Evolutionary conservation across 2,113 vertebrate species (phyloP).

Genomic region (human (Homo sapiens)): DNA sequence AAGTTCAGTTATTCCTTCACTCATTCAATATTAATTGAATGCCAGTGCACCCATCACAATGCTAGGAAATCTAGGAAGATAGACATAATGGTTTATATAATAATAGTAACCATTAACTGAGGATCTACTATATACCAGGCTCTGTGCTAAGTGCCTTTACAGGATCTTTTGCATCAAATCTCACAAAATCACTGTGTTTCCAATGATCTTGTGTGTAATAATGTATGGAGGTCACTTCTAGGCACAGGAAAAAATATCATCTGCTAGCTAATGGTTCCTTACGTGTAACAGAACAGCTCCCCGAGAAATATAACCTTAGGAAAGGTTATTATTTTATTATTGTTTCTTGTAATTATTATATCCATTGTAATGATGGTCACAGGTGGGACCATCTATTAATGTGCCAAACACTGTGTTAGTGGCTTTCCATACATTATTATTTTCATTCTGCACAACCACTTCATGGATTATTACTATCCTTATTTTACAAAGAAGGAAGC

Average conservation of each 20-base stretch:
- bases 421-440: not conserved
- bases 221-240: not conserved
- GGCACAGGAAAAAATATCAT: not conserved
- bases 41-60: not conserved
- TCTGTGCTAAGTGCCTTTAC: conserved; percentile 6
- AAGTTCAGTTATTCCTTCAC: conserved; percentile 8
- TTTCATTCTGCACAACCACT: not conserved
- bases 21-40: conserved; percentile 40
- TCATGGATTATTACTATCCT: not conserved
- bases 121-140: not conserved
- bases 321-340: not conserved
- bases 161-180: conserved; percentile 2
- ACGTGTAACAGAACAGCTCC: not conserved
- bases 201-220: conserved; percentile 14
- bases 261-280: not conserved
- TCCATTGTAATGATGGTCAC: conserved; percentile 20
- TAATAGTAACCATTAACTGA: conserved; percentile 14
- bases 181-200: not conserved
- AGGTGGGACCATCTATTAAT: not conserved
- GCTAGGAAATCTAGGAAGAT: not conserved
- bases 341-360: conserved; percentile 13
- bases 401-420: not conserved
- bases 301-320: not conserved
- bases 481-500: conserved; percentile 32
- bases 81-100: conserved; percentile 20